phyloP scores from a whole-genome alignment of 2,888 invertebrate genomes.

The Amiota mariae region DNA sequence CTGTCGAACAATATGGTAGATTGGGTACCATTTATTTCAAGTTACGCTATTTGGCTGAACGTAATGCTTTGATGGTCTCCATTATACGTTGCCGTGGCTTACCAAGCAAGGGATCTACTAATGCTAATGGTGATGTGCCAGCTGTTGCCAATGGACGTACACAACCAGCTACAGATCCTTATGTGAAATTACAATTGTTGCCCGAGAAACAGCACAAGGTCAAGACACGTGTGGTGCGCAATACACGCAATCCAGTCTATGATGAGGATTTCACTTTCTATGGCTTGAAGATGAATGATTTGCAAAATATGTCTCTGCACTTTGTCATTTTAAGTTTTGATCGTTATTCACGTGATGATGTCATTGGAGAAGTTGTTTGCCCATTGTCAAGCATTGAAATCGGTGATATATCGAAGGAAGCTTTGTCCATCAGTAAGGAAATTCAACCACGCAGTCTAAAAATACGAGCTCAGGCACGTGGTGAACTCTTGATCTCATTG shows the following conservation, averaged over 20 bases:
- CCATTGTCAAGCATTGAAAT: constrained; percentile 81
- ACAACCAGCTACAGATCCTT: constrained; percentile 83
- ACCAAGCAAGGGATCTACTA: constrained; percentile 76
- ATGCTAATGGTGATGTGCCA: constrained; percentile 77
- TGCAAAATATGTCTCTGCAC: constrained; percentile 91
- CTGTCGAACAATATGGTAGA: constrained; percentile 77
- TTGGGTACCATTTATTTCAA: constrained; percentile 93
- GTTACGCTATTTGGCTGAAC: constrained; percentile 90
- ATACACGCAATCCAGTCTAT: constrained; percentile 96
- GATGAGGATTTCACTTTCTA: constrained; percentile 99
- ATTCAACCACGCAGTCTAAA: constrained; percentile 94
- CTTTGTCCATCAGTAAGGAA: constrained; percentile 88
- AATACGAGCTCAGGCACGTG: constrained; percentile 94
- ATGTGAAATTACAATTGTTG: constrained; percentile 96
- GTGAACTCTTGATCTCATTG: constrained; percentile 94
- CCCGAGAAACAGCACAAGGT: constrained; percentile 99
- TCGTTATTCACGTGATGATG: constrained; percentile 97
- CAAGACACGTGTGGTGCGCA: constrained; percentile 94
- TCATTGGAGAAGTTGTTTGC: constrained; percentile 97
- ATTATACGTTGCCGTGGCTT: constrained; percentile 92
- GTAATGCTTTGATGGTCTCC: constrained; percentile 92
- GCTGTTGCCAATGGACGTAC: constrained; percentile 73
- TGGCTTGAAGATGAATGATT: constrained; percentile 89
- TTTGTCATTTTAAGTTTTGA: constrained; percentile 96
- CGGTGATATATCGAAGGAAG: constrained; percentile 83